Evolutionary conservation across 1,140 invertebrate genomes (phyloP).

Genomic region (Aphis craccivora): DNA sequence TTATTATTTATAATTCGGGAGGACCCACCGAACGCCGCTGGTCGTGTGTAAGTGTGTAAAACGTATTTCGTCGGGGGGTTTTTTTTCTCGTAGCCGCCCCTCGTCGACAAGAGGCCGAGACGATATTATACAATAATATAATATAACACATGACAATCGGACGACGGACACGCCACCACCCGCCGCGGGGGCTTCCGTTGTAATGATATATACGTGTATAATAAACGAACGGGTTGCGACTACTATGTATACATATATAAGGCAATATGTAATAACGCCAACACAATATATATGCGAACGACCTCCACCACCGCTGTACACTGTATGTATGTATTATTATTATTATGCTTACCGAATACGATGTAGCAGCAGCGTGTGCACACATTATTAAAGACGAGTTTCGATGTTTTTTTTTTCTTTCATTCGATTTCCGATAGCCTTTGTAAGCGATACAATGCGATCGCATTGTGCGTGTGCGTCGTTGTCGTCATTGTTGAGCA

Average conservation of each 20-base stretch:
- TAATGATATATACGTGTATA: not conserved
- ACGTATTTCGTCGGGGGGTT: not conserved
- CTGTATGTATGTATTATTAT: not conserved
- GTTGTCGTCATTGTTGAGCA: constrained; percentile 14
- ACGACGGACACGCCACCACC: not conserved
- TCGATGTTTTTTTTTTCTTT: constrained; percentile 34
- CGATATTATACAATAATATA: constrained; percentile 17
- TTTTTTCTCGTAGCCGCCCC: not conserved
- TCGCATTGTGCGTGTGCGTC: not conserved
- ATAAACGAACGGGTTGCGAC: not conserved
- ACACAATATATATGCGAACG: not conserved
- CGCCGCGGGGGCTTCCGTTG: constrained; percentile 4
- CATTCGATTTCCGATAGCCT: constrained; percentile 44
- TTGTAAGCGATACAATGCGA: not conserved
- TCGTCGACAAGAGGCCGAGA: not conserved
- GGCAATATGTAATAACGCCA: not conserved
- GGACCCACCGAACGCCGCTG: not conserved
- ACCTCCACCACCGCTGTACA: not conserved
- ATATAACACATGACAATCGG: not conserved
- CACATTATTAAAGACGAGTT: not conserved
- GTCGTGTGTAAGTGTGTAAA: not conserved
- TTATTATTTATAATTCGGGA: not conserved
- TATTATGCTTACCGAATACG: not conserved
- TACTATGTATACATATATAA: not conserved
- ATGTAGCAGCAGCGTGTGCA: not conserved